A percentile compares a stretch with the other conserved stretches of the same genome.
These are phyloP conservation scores for Clarias gariepinus DNA, from an alignment of 2,113 vertebrate species.

Conservation along the genomic window DNA sequence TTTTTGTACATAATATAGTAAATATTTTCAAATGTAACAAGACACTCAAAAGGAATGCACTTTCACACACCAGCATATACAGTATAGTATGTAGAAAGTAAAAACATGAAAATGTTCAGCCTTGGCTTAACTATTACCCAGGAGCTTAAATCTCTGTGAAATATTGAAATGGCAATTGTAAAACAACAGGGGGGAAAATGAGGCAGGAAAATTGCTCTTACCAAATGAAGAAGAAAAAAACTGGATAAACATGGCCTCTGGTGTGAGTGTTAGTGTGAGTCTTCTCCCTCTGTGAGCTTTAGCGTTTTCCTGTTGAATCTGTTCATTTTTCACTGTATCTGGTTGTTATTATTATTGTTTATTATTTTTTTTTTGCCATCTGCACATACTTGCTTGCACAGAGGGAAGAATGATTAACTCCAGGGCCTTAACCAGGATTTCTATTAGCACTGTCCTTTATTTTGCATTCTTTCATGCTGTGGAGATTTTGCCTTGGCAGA, in stretches of 20 bases:
- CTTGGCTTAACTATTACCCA: slow-evolving; percentile 11
- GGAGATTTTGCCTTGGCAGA: slow-evolving; percentile 37
- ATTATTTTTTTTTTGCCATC: not conserved
- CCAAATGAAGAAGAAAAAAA: slow-evolving; percentile 34
- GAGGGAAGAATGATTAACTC: slow-evolving; percentile 40
- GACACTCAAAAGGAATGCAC: not conserved
- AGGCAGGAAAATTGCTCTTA: slow-evolving; percentile 14
- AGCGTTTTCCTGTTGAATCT: slow-evolving; percentile 34
- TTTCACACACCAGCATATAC: slow-evolving; percentile 11
- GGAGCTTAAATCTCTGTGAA: slow-evolving; percentile 24
- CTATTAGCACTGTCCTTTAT: slow-evolving; percentile 30
- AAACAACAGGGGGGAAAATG: slow-evolving; percentile 24
- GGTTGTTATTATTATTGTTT: not conserved
- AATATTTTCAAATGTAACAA: slow-evolving; percentile 11
- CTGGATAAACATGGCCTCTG: slow-evolving; percentile 29
- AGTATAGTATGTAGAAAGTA: not conserved
- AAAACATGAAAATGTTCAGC: slow-evolving; percentile 28
- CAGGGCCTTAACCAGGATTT: slow-evolving; percentile 44
- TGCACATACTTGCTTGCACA: slow-evolving; percentile 4
- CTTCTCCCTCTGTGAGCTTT: slow-evolving; percentile 15
- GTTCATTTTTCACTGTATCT: slow-evolving; percentile 39
- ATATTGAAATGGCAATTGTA: slow-evolving; percentile 44
- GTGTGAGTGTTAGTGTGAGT: not conserved
- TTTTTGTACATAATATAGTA: not conserved
- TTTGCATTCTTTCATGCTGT: slow-evolving; percentile 14